A percentile compares a stretch with the other conserved stretches of the same genome.
These are phyloP conservation scores for Capitulum mitella DNA, from an alignment of 2,888 invertebrate species.

Conservation along the genomic window DNA sequence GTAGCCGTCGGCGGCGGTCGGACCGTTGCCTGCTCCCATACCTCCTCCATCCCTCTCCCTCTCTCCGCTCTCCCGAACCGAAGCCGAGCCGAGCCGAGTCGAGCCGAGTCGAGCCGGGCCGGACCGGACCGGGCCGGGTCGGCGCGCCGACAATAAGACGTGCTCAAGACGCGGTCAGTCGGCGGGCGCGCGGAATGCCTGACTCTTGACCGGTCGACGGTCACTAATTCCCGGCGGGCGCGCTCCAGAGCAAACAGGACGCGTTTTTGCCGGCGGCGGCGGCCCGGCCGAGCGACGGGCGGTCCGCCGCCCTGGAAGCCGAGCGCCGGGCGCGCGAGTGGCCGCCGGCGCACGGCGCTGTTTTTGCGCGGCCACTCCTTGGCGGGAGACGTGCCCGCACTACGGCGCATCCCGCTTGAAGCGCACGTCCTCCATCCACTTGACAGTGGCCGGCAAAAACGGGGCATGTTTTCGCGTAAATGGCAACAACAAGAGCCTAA, in stretches of 20 bases:
- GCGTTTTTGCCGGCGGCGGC: background rate
- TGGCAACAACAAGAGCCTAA: constrained; percentile 11
- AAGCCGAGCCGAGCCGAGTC: no score
- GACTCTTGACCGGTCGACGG: background rate
- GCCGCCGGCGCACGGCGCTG: background rate
- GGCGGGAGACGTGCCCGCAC: background rate
- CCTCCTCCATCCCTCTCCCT: background rate
- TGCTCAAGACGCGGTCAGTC: background rate
- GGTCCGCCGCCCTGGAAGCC: background rate
- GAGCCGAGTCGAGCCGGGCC: no score
- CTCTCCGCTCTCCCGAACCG: background rate
- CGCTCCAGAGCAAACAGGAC: background rate
- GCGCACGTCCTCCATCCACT: constrained; percentile 8
- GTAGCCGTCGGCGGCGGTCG: background rate
- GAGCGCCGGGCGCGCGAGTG: no score
- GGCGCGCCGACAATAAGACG: background rate
- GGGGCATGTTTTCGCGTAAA: constrained; percentile 24
- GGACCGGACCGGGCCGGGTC: background rate
- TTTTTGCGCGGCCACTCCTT: background rate
- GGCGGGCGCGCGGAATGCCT: no score
- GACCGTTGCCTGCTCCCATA: background rate
- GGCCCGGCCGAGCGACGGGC: background rate
- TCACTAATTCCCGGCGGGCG: background rate
- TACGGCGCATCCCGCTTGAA: background rate
- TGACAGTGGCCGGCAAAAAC: background rate